Evolutionary conservation across 2,797 vertebrate species (phyloP).

Genomic region (Cossypha niveicapilla): DNA sequence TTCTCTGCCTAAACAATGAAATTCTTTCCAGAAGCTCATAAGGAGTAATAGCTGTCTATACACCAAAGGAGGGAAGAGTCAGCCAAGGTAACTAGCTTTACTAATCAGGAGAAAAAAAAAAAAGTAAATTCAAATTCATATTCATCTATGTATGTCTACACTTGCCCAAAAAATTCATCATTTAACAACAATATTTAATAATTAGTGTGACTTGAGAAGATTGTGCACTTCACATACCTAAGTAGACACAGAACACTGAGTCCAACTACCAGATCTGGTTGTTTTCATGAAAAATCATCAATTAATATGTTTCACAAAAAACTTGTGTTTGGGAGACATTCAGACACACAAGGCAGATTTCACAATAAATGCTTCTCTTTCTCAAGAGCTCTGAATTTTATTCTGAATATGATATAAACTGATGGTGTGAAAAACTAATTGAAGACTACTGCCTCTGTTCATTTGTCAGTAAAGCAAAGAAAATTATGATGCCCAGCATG

Average conservation of each 20-base stretch:
- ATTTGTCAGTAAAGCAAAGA: background rate
- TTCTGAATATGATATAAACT: background rate
- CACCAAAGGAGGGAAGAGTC: background rate
- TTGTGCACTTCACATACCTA: background rate
- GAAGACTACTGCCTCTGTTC: background rate
- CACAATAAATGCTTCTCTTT: background rate
- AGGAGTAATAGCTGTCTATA: background rate
- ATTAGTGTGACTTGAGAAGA: background rate
- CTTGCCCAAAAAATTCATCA: background rate
- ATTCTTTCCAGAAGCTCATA: background rate
- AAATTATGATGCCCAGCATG: background rate
- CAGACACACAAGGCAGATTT: background rate
- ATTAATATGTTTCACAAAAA: background rate
- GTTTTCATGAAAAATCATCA: background rate
- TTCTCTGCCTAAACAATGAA: slow-evolving; percentile 2
- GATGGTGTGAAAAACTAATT: background rate
- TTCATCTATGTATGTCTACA: background rate
- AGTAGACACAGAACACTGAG: background rate
- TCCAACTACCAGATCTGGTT: background rate
- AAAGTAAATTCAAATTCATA: background rate
- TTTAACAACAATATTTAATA: background rate
- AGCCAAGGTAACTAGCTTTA: background rate
- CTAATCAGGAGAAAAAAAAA: background rate
- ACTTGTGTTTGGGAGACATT: background rate
- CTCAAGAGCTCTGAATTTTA: background rate